These are phyloP conservation scores for Notarius quadriscutis DNA, from an alignment of 2,113 vertebrate species.

Conservation along the genomic window DNA sequence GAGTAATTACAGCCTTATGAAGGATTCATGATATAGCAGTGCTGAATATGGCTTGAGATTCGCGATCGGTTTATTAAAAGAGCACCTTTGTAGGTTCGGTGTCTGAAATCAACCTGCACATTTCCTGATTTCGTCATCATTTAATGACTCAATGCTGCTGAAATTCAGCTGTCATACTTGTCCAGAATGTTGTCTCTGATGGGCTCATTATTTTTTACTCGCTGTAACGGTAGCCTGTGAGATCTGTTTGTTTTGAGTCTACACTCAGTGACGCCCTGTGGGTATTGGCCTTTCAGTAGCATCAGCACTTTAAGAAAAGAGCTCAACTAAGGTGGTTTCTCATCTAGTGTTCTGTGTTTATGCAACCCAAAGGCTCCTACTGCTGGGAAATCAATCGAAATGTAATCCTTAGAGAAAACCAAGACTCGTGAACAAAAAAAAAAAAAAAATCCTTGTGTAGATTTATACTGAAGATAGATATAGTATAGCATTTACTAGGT, in stretches of 20 bases:
- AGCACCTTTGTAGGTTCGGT: neutral
- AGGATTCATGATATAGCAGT: neutral
- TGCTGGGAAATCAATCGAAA: conserved; percentile 45
- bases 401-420: neutral
- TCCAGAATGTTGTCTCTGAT: neutral
- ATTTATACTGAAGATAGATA: neutral
- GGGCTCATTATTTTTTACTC: neutral
- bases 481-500: neutral
- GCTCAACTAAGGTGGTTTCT: conserved; percentile 36
- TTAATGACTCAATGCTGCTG: neutral
- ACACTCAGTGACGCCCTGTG: conserved; percentile 10
- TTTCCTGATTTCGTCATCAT: neutral
- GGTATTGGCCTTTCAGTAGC: conserved; percentile 5
- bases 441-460: neutral
- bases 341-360: conserved; percentile 13
- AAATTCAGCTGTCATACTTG: neutral
- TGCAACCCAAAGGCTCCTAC: conserved; percentile 31
- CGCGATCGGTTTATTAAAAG: neutral
- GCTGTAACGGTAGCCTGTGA: neutral
- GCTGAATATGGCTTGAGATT: neutral
- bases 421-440: neutral
- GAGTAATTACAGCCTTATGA: conserved; percentile 10
- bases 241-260: conserved; percentile 16
- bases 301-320: conserved; percentile 31
- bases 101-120: neutral